These are phyloP conservation scores for Petroica traversi DNA, from an alignment of 2,113 vertebrate species.

Conservation along the genomic window DNA sequence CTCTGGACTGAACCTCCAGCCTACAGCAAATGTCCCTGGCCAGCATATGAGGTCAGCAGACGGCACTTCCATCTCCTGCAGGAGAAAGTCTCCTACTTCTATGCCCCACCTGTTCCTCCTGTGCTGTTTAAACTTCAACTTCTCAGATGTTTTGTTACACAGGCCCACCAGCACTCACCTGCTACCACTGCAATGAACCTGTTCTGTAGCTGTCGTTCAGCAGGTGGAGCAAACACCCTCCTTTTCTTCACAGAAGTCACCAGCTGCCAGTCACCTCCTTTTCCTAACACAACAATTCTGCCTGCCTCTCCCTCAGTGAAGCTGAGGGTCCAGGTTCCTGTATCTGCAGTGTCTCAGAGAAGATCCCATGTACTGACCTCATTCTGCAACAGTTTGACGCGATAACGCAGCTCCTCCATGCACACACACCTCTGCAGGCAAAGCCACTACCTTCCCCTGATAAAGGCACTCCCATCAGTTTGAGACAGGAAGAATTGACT, in stretches of 20 bases:
- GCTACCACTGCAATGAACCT: background rate
- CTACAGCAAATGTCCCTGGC: background rate
- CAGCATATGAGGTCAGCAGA: background rate
- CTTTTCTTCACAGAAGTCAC: background rate
- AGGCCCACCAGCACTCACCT: background rate
- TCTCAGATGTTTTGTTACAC: background rate
- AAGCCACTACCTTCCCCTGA: background rate
- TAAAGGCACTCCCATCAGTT: background rate
- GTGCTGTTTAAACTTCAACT: background rate
- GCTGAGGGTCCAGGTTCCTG: background rate
- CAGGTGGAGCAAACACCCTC: background rate
- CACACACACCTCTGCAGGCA: background rate
- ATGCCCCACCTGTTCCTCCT: background rate
- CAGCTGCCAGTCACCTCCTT: background rate
- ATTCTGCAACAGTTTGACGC: background rate
- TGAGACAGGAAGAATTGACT: background rate
- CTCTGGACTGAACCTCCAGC: background rate
- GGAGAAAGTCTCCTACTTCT: background rate
- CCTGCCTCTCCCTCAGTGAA: background rate
- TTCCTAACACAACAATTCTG: background rate
- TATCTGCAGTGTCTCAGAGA: background rate
- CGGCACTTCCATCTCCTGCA: background rate
- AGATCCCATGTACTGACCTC: background rate
- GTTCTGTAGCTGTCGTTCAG: background rate
- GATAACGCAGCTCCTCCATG: background rate